Evolutionary conservation across 2,113 vertebrate species (phyloP), one percentile per base, ranked within the genome.

Genomic region (Petrocephalus microphthalmus): DNA sequence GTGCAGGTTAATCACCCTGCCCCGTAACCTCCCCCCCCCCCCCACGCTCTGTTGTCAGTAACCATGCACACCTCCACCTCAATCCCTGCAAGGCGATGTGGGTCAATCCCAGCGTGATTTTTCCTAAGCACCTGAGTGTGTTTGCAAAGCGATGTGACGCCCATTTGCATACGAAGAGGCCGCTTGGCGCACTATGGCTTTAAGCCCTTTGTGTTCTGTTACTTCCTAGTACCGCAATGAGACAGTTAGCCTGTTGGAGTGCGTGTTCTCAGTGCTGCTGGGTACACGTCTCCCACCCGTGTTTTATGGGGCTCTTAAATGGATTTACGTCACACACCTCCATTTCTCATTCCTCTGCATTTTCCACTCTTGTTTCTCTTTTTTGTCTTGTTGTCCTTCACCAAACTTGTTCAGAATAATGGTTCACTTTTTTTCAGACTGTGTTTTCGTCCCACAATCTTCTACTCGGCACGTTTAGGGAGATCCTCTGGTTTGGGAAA

Each of bases 1-100:
- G 92, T 96, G 42, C 95, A 99, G 98, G 98, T 99, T 90, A 90
- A 15, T 84, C 47, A 33, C 47, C 47, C n/a, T 52, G 47, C 82
- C 45, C 42, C 47, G 20, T 85, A 22, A 19, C 57, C 47, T 42
- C 33, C 57, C n/a, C 51, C 83, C 42, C 42, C 42, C 42, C 42
- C 42, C 25, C 64, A 19, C 64, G 29, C 42, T 20, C 54, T 53
- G 22, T 11, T 56, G 60, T 67, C 25, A 29, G 60, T 67, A 67
- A 42, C 29, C 29, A 8, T 17, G 13, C 29, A 17, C 29, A 13
- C 71, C 19, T 7, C 71, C 33, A 33, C 71, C 29, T 78, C 5
- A 42, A 74, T 42, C 15, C 33, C 71, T 17, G 2, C 11, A 78
- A 78, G 5, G 33, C 71, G 19, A 13, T 19, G 5, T 78, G 71